Percentiles rank a stretch among this genome's conserved stretches.
Conservation (phyloP, 2,797 vertebrate species). For the Rhyacichthys aspro region DNA sequence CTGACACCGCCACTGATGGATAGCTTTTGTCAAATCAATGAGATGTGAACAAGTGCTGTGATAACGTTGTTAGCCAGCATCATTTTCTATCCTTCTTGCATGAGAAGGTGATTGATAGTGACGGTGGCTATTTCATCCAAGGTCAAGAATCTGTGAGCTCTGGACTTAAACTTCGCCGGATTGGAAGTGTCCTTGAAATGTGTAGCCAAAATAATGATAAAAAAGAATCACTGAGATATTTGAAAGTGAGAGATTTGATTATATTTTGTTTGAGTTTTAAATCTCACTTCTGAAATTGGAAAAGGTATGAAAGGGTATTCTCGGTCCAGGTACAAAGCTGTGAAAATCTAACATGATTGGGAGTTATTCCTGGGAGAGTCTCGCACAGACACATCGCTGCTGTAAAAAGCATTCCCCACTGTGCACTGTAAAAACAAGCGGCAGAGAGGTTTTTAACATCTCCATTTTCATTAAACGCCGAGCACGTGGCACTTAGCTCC, state of each 20-base stretch:
- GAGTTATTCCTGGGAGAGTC: slow-evolving; percentile 25
- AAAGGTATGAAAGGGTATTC: neutral
- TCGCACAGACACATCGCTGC: slow-evolving; percentile 6
- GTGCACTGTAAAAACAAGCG: slow-evolving; percentile 19
- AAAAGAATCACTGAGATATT: neutral
- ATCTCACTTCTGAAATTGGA: neutral
- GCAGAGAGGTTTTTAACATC: slow-evolving; percentile 31
- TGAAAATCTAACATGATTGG: neutral
- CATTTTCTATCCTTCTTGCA: slow-evolving; percentile 72
- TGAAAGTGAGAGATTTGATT: slow-evolving; percentile 5
- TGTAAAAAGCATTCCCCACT: slow-evolving; percentile 27
- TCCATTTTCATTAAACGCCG: slow-evolving; percentile 37
- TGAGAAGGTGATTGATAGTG: slow-evolving; percentile 72
- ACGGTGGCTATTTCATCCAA: slow-evolving; percentile 57
- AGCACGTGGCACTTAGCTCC: slow-evolving; percentile 47
- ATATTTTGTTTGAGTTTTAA: neutral
- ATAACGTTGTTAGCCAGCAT: slow-evolving; percentile 72
- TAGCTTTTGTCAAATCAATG: slow-evolving; percentile 74
- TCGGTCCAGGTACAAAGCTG: slow-evolving; percentile 8
- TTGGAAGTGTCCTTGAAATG: slow-evolving; percentile 40
- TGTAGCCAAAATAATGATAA: slow-evolving; percentile 11
- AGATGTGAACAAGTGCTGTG: slow-evolving; percentile 75
- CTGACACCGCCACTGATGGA: slow-evolving; percentile 56
- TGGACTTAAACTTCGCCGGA: slow-evolving; percentile 34
- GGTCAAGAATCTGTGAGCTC: slow-evolving; percentile 55